Conservation (phyloP, 2,888 invertebrate species). For the Cryptophagus acutangulus region DNA sequence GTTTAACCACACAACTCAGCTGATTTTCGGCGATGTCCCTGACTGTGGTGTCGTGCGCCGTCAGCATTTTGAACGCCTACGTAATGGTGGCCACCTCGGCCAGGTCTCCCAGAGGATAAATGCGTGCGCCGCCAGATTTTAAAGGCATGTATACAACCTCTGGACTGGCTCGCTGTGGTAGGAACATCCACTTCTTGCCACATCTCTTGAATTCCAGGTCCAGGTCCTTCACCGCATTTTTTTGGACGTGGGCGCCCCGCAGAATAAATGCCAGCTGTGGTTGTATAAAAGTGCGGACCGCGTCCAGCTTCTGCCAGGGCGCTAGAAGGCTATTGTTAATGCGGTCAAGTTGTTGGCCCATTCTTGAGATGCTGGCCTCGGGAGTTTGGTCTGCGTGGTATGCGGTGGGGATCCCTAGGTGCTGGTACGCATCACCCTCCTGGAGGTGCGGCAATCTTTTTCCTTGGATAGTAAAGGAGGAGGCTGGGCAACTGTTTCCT, state of each 20-base stretch:
- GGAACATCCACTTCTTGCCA: slow-evolving; percentile 32
- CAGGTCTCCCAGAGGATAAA: slow-evolving; percentile 32
- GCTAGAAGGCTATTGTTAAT: slow-evolving; percentile 20
- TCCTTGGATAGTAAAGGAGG: slow-evolving; percentile 23
- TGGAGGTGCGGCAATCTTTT: slow-evolving; percentile 17
- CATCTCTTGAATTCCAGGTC: slow-evolving; percentile 27
- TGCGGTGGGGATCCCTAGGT: slow-evolving; percentile 37
- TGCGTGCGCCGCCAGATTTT: slow-evolving; percentile 30
- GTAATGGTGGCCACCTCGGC: no score
- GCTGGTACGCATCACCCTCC: slow-evolving; percentile 29
- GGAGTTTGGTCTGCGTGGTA: slow-evolving; percentile 26
- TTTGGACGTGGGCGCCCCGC: slow-evolving; percentile 27
- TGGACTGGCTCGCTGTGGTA: slow-evolving; percentile 34
- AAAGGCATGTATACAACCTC: slow-evolving; percentile 29
- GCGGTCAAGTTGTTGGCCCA: slow-evolving; percentile 20
- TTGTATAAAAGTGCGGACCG: slow-evolving; percentile 27
- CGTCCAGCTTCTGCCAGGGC: slow-evolving; percentile 29
- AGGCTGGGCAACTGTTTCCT: slow-evolving; percentile 11
- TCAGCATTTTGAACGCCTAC: no score
- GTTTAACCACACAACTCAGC: no score
- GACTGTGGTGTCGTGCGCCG: no score
- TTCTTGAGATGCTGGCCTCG: slow-evolving; percentile 20
- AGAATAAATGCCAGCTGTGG: slow-evolving; percentile 33
- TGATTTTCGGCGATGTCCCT: no score
- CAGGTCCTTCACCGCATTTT: slow-evolving; percentile 23